A percentile compares a stretch with the other conserved stretches of the same genome.
phyloP scores from a whole-genome alignment of 2,797 vertebrate genomes.

The Ptychadena robeensis region DNA sequence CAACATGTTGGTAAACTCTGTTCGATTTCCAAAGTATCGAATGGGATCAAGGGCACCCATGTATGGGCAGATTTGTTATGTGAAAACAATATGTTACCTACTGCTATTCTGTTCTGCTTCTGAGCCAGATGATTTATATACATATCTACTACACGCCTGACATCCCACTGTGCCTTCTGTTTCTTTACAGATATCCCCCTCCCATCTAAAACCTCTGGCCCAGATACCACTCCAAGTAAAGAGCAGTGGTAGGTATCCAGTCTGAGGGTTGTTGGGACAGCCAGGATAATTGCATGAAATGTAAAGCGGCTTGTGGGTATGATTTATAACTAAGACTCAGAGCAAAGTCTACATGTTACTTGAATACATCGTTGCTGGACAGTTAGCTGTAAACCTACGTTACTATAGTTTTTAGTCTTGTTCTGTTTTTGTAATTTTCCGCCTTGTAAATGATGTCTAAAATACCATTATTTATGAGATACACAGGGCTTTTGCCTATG shows the following conservation, averaged over 20 bases:
- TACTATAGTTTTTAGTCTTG: too few relatives aligned
- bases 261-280: background rate
- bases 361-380: background rate
- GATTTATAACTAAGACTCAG: background rate
- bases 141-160: background rate
- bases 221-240: conserved; percentile 19
- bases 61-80: too few relatives aligned
- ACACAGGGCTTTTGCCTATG: too few relatives aligned
- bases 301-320: background rate
- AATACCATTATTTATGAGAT: too few relatives aligned
- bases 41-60: too few relatives aligned
- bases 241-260: conserved; percentile 16
- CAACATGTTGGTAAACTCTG: too few relatives aligned
- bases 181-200: conserved; percentile 26
- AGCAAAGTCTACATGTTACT: background rate
- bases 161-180: conserved; percentile 23
- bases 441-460: too few relatives aligned
- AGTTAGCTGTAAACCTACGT: background rate
- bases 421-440: too few relatives aligned
- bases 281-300: conserved; percentile 1
- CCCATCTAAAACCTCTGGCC: conserved; percentile 24
- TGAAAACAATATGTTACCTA: conserved; percentile 36
- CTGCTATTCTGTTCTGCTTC: conserved; percentile 31
- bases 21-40: too few relatives aligned
- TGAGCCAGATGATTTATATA: conserved; percentile 44